Base-by-base conservation (phyloP, 2,113 vertebrate genomes). In the Cephalopholis sonnerati region DNA sequence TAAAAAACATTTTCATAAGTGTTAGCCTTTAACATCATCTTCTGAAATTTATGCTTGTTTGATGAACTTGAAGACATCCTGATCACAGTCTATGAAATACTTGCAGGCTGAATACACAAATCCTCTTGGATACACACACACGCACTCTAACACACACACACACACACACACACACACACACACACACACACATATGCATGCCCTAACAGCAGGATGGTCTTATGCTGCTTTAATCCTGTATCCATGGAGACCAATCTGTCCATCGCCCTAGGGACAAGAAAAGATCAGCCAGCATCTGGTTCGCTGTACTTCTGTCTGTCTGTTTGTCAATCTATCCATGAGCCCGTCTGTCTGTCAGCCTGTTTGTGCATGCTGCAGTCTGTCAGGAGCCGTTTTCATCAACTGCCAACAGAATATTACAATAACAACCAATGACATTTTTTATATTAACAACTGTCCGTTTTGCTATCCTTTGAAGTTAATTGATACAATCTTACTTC, bases 201-300 rank as follows among this genome's bases (percentile, higher is more conserved):
- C 46, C 29, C 71, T 76, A 74, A 83, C 78, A 90, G 87, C 89
- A 87, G 88, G 83, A 90, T 85, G 87, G 64, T 83, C 77, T 86
- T 85, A 92, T 85, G 91, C 77, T 86, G 66, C 79, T 88, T 82
- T 94, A 90, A 94, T 91, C 91, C 81, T 41, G 82, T 89, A 88
- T 94, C 93, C 88, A 76, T 88, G 83, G 90, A 91, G 91, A 89
- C 91, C 92, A 92, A 93, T 94, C 92, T 90, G 87, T 85, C 85
- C 68, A 81, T 89, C 17, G 63, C 91, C 87, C 88, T 15, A 7
- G 77, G 85, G 89, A 87, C 61, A 15, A 72, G 79, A 77, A 85
- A 90, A 90, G 90, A 94, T 94, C 84, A 85, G 89, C 79, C 59
- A 88, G 91, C 93, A 93, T 94, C 91, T 94, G 93, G 91, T 89